A percentile compares a stretch with the other conserved stretches of the same genome.
Conservation (phyloP, 92 coral and sea anemone species). For the Zoanthus sociatus region DNA sequence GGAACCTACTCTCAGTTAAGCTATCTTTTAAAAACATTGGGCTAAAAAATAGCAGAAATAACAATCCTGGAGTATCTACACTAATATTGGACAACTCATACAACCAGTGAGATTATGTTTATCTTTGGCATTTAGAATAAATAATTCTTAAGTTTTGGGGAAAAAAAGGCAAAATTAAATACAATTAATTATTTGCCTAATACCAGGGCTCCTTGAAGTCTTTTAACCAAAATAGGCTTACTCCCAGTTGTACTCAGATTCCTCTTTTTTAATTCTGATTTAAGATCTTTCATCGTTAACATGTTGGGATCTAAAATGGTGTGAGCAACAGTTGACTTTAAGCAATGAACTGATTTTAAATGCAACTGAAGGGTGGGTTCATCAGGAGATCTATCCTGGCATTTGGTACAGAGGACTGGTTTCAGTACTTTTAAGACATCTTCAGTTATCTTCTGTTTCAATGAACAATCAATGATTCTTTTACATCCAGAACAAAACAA, state of each 20-base stretch:
- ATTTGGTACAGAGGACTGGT: constrained; percentile 7
- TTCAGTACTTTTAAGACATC: background rate
- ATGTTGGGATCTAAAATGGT: background rate
- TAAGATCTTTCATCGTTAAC: background rate
- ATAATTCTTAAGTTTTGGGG: background rate
- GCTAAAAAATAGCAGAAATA: no score
- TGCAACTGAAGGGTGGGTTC: background rate
- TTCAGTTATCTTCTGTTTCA: background rate
- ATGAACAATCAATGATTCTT: constrained; percentile 49
- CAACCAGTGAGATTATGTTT: no score
- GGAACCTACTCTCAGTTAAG: background rate
- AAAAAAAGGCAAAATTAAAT: background rate
- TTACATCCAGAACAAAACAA: constrained; percentile 53
- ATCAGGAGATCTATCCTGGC: constrained; percentile 24
- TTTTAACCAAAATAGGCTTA: background rate
- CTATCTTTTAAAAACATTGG: background rate
- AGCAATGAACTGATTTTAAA: background rate
- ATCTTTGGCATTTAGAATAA: background rate
- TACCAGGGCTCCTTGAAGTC: constrained; percentile 11
- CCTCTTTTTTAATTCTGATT: constrained; percentile 8
- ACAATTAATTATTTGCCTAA: background rate
- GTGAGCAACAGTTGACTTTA: background rate
- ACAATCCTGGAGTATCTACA: constrained; percentile 6
- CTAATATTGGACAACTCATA: background rate
- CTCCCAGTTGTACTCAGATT: background rate